Base-by-base conservation (phyloP, 1,140 invertebrate species). In the Heliconius hermathena region DNA sequence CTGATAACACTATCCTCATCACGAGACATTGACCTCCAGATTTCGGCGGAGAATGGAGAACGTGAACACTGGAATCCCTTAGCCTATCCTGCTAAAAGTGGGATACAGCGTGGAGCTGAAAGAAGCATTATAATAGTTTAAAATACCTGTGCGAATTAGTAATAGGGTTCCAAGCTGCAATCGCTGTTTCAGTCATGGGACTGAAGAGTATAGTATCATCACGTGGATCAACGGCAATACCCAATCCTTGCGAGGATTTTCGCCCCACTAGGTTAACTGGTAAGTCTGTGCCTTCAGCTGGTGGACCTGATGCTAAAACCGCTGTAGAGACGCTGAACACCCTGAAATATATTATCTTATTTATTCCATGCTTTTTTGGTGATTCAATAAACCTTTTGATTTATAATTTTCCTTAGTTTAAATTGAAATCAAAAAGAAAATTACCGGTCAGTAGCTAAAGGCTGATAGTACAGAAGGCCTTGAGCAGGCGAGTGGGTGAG, bases 231-330 rank as follows among this genome's bases (percentile, higher is more conserved):
- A 97, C 95, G 0, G 96, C 95, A 16, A 98, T 82, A 1, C 96
- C 97, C 2, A 98, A 95, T 22, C 97, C 97, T 90, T 98, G 97
- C 4, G 97, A 98, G 1, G 97, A 97, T 90, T 98, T 98, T 81
- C 96, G 96, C 1, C 97, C 97, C 2, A 97, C 97, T 49, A 98
- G 91, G 54, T 96, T 96, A 0, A 98, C 96, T 0, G 97, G 97
- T 66, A 98, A 88, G 80, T 96, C 96, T 79, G 97, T 95, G n/a
- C 96, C 96, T 79, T 96, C 96, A 1, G 96, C 95, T 4, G 96
- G 95, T 0, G 97, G 97, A 16, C 97, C 97, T 1, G 96, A 95
- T 18, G 96, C 95, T 26, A 98, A 90, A 0, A 96, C 96, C 3
- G 96, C 95, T 0, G 97, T 97, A 11, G 97, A 95, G 8, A 98